Conservation (phyloP, 64 coral and sea anemone species). For the Dendrophyllia cribrosa region DNA sequence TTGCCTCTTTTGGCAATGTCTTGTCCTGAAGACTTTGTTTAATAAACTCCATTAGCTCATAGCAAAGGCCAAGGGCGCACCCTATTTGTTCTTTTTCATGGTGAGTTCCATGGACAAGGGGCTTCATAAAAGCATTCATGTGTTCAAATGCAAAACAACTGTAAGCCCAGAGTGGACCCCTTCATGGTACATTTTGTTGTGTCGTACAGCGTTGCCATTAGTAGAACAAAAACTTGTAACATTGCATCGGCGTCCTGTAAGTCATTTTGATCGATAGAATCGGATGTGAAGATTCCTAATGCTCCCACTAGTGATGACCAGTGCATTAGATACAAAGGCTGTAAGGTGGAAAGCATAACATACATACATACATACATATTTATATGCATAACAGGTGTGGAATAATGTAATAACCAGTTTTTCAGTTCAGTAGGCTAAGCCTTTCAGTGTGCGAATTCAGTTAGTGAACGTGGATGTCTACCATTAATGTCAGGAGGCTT, state of each 20-base stretch:
- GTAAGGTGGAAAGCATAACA: slow-evolving; percentile 29
- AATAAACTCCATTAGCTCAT: slow-evolving; percentile 18
- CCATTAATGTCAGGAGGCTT: slow-evolving; percentile 62
- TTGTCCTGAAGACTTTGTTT: not conserved
- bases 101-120: slow-evolving; percentile 65
- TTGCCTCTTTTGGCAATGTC: slow-evolving; percentile 43
- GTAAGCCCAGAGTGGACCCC: slow-evolving; percentile 71
- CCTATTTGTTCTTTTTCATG: slow-evolving; percentile 71
- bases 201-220: slow-evolving; percentile 60
- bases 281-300: slow-evolving; percentile 57
- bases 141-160: slow-evolving; percentile 77
- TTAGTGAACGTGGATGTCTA: slow-evolving; percentile 49
- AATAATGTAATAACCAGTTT: slow-evolving; percentile 66
- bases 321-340: slow-evolving; percentile 55
- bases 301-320: slow-evolving; percentile 65
- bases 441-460: slow-evolving; percentile 63
- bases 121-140: slow-evolving; percentile 63
- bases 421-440: slow-evolving; percentile 74
- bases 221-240: slow-evolving; percentile 67
- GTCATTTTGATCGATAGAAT: slow-evolving; percentile 41
- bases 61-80: slow-evolving; percentile 57
- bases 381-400: slow-evolving; percentile 23
- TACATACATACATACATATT: no score
- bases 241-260: slow-evolving; percentile 45
- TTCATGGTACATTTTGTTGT: slow-evolving; percentile 64